Conservation (phyloP, 2,888 invertebrate species). For the Anthophora plumipes region DNA sequence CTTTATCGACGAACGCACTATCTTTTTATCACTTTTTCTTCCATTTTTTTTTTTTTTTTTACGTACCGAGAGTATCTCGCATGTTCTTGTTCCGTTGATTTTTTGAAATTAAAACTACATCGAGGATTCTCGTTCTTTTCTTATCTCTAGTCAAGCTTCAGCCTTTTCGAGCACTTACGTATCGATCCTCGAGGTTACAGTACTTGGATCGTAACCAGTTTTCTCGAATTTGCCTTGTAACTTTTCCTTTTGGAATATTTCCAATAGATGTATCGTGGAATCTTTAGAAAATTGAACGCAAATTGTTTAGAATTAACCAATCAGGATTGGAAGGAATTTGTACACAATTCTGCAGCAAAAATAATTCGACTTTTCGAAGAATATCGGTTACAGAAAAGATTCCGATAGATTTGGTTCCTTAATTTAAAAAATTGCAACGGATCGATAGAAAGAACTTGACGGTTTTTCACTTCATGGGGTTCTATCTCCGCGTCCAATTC, state of each 20-base stretch:
- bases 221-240: conserved; percentile 17
- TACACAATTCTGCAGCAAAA: too few species aligned
- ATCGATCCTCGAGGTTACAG: conserved; percentile 33
- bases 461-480: not conserved
- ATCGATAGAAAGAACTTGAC: conserved; percentile 45
- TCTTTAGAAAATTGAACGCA: too few species aligned
- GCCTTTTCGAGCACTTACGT: not conserved
- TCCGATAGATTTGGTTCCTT: conserved; percentile 41
- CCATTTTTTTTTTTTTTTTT: conserved; percentile 27
- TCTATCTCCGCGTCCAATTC: not conserved
- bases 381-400: not conserved
- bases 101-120: conserved; percentile 1
- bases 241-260: conserved; percentile 20
- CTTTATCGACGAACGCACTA: conserved; percentile 7
- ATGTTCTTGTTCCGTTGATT: not conserved
- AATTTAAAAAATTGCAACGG: conserved; percentile 67
- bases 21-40: conserved; percentile 37
- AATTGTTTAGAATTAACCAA: too few species aligned
- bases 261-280: not conserved
- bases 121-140: not conserved
- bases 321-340: too few species aligned
- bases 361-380: not conserved
- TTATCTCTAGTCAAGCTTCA: conserved; percentile 10
- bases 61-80: not conserved
- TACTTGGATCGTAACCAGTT: conserved; percentile 4